Percentiles rank a stretch among this genome's conserved stretches.
Conservation (phyloP, 2,797 vertebrate genomes). For the Antrozous pallidus region DNA sequence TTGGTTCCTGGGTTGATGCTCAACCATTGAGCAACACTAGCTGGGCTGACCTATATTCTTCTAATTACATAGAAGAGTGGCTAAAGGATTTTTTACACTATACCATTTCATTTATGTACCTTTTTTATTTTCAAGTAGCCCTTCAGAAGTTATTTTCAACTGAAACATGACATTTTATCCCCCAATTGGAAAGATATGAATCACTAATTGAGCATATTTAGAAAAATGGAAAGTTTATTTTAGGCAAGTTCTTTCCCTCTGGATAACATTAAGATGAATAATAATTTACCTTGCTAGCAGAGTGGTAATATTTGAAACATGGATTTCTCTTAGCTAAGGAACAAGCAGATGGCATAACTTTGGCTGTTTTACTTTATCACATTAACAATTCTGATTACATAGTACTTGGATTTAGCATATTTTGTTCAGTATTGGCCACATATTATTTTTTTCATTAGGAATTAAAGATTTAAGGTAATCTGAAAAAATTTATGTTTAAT, state of each 20-base stretch:
- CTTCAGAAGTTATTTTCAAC: constrained; percentile 39
- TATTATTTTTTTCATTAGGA: not conserved
- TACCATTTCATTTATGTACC: not conserved
- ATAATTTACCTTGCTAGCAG: constrained; percentile 5
- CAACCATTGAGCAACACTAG: not conserved
- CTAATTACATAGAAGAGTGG: not conserved
- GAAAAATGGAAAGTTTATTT: constrained; percentile 50
- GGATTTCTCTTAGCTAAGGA: not conserved
- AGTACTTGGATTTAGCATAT: not conserved
- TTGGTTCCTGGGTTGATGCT: not conserved
- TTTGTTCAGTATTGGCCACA: not conserved
- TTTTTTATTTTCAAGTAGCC: not conserved
- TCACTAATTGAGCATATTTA: constrained; percentile 51
- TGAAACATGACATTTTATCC: constrained; percentile 30
- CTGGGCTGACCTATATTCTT: not conserved
- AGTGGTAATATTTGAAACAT: constrained; percentile 11
- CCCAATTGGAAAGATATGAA: not conserved
- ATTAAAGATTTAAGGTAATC: not conserved
- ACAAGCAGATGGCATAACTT: not conserved
- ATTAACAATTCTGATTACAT: not conserved
- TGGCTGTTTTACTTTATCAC: not conserved
- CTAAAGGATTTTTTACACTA: not conserved
- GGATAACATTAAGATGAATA: constrained; percentile 25
- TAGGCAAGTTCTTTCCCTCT: constrained; percentile 1
- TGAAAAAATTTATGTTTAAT: not conserved